These are phyloP conservation scores for Hanleya hanleyi DNA, from an alignment of 2,888 invertebrate species.

Conservation along the genomic window DNA sequence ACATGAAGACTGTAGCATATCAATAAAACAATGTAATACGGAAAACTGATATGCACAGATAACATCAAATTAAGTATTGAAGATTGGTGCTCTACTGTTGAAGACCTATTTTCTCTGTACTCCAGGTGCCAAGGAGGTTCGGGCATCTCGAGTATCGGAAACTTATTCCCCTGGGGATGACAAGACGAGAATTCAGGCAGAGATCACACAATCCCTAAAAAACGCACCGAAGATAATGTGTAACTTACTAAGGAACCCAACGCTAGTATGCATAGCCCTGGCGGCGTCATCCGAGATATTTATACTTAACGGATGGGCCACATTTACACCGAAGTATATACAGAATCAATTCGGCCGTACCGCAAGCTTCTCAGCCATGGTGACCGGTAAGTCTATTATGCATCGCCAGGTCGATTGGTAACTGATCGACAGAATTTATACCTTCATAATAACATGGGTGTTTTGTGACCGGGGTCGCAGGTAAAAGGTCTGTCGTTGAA, in stretches of 20 bases:
- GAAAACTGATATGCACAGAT: no score
- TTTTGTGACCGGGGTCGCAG: no score
- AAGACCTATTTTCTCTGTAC: no score
- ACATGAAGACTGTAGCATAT: no score
- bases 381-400: slow-evolving; percentile 80
- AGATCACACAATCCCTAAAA: not conserved
- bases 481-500: no score
- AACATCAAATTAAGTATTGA: no score
- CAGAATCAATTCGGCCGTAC: slow-evolving; percentile 83
- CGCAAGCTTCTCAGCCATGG: slow-evolving; percentile 80
- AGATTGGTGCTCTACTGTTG: no score
- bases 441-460: no score
- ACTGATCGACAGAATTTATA: no score
- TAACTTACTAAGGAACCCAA: slow-evolving; percentile 34
- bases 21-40: no score
- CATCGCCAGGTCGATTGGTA: no score
- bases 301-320: slow-evolving; percentile 78
- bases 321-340: slow-evolving; percentile 83
- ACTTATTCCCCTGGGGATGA: slow-evolving; percentile 27
- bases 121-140: slow-evolving; percentile 1
- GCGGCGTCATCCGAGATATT: slow-evolving; percentile 80
- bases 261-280: slow-evolving; percentile 79
- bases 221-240: not conserved
- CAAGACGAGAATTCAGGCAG: not conserved
- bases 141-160: not conserved